Evolutionary conservation across 2,113 vertebrate genomes (phyloP).

Genomic region (Plecturocebus donacophilus): DNA sequence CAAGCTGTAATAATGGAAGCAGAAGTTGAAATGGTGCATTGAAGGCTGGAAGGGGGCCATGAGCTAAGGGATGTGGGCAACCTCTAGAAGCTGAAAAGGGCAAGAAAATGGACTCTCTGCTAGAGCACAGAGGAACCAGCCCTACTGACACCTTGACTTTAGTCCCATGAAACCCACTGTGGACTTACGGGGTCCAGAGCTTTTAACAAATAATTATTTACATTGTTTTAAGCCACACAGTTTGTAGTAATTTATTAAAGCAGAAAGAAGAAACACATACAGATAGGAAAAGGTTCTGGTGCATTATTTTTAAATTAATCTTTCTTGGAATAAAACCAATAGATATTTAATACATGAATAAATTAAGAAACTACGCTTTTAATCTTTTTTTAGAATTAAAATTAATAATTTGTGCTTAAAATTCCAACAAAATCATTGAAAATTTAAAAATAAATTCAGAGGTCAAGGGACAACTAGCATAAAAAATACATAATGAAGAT

Average conservation of each 20-base stretch:
- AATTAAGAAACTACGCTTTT: neutral
- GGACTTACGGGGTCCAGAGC: neutral
- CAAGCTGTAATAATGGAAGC: neutral
- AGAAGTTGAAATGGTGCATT: no score
- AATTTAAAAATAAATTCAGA: neutral
- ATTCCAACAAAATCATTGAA: neutral
- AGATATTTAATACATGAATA: neutral
- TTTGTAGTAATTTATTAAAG: neutral
- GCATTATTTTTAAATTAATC: neutral
- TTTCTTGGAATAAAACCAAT: neutral
- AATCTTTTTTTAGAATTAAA: neutral
- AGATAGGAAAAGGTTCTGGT: neutral
- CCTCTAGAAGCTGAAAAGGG: neutral
- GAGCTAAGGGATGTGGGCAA: neutral
- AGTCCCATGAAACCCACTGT: neutral
- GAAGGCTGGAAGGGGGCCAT: accelerated
- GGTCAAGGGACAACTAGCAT: neutral
- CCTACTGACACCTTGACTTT: neutral
- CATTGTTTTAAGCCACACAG: neutral
- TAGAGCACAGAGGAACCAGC: neutral
- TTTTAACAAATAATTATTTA: neutral
- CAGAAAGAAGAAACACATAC: neutral
- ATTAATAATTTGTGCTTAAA: neutral
- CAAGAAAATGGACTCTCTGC: neutral
- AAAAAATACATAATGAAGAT: neutral